A percentile compares a stretch with the other conserved stretches of the same genome.
These are phyloP conservation scores for Lycia hirtaria DNA, from an alignment of 2,888 invertebrate genomes.

Conservation along the genomic window DNA sequence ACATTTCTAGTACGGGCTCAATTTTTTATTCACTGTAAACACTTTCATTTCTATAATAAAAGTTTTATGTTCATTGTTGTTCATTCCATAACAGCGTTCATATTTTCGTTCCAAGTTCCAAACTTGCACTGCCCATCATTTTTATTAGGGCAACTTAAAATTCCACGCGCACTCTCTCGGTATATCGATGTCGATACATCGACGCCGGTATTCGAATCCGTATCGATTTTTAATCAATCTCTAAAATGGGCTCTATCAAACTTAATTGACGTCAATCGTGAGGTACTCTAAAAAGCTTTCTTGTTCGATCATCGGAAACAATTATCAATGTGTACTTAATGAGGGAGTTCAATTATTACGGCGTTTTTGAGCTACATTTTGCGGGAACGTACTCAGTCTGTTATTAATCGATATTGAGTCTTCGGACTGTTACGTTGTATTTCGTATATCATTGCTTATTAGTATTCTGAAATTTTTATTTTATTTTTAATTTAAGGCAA, in stretches of 20 bases:
- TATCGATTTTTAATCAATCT: slow-evolving; percentile 77
- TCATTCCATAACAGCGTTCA: background rate
- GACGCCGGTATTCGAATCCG: slow-evolving; percentile 54
- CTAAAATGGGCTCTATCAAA: slow-evolving; percentile 73
- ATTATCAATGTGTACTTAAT: slow-evolving; percentile 42
- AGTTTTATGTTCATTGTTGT: too few relatives aligned
- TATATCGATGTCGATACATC: slow-evolving; percentile 25
- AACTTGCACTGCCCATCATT: slow-evolving; percentile 43
- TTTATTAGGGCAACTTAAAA: slow-evolving; percentile 60
- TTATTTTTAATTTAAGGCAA: too few relatives aligned
- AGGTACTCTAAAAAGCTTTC: slow-evolving; percentile 60
- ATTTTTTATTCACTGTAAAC: too few relatives aligned
- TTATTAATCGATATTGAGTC: slow-evolving; percentile 27
- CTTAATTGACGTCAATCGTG: slow-evolving; percentile 76
- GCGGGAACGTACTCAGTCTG: slow-evolving; percentile 19
- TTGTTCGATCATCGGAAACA: slow-evolving; percentile 49
- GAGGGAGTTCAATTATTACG: slow-evolving; percentile 21
- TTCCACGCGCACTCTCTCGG: slow-evolving; percentile 50
- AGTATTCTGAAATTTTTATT: too few relatives aligned
- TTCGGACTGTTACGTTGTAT: slow-evolving; percentile 10
- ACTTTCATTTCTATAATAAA: too few relatives aligned
- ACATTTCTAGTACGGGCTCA: too few relatives aligned
- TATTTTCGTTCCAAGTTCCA: background rate
- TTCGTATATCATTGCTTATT: too few relatives aligned
- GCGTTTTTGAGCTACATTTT: slow-evolving; percentile 20